phyloP scores from a whole-genome alignment of 1,140 invertebrate genomes.

The Acromyrmex echinatior region DNA sequence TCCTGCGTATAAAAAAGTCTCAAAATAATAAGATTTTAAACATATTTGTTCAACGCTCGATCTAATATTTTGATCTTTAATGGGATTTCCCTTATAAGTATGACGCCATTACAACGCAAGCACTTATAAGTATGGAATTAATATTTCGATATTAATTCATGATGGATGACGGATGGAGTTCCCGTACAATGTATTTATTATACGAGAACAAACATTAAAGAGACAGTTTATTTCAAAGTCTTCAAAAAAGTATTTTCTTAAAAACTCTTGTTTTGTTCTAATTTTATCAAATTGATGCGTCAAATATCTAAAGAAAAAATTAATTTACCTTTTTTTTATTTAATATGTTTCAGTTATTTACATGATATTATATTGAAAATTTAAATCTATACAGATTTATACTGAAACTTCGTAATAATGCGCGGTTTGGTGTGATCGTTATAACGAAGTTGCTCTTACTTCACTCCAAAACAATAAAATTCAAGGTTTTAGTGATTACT shows the following conservation, averaged over 20 bases:
- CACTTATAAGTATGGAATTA: constrained; percentile 37
- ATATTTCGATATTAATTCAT: constrained; percentile 29
- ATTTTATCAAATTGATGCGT: not conserved
- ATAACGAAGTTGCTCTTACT: no score
- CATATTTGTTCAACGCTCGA: constrained; percentile 5
- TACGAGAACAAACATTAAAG: constrained; percentile 4
- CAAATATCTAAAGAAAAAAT: not conserved
- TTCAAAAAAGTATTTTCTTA: not conserved
- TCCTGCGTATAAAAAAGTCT: constrained; percentile 44
- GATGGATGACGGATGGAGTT: constrained; percentile 20
- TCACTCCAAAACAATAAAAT: no score
- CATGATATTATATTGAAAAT: not conserved
- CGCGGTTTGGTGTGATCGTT: no score
- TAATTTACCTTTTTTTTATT: not conserved
- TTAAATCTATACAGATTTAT: not conserved
- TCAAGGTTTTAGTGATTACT: no score
- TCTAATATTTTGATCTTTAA: constrained; percentile 40
- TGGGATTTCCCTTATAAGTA: not conserved
- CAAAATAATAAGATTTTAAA: constrained; percentile 51
- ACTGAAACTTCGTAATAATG: not conserved
- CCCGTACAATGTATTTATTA: not conserved
- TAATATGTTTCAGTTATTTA: not conserved
- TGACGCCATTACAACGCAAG: constrained; percentile 16
- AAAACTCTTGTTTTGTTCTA: not conserved
- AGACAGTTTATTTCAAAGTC: not conserved